These are phyloP conservation scores for Stomatorhinus ivindoensis DNA, from an alignment of 2,113 vertebrate species.

Conservation along the genomic window DNA sequence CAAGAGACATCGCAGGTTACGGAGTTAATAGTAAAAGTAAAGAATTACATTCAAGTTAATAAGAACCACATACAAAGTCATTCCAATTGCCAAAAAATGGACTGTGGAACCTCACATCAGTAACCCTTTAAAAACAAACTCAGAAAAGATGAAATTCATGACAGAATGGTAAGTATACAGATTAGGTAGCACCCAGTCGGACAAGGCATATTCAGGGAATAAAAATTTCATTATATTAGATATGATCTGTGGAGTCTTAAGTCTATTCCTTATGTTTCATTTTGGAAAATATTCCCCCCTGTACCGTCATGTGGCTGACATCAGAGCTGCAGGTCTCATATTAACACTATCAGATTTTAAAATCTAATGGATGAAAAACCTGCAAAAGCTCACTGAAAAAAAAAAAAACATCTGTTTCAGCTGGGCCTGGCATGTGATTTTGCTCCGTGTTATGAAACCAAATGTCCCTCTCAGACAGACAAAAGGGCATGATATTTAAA, in stretches of 20 bases:
- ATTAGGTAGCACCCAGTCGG: conserved; percentile 35
- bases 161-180: conserved; percentile 38
- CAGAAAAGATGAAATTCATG: conserved; percentile 30
- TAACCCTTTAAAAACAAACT: conserved; percentile 32
- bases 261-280: conserved; percentile 48
- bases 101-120: conserved; percentile 10
- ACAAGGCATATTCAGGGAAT: conserved; percentile 36
- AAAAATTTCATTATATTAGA: conserved; percentile 57
- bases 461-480: background rate
- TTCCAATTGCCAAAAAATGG: conserved; percentile 19
- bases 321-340: conserved; percentile 36
- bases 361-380: conserved; percentile 25
- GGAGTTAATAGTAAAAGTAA: conserved; percentile 36
- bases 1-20: conserved; percentile 31
- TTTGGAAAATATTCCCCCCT: conserved; percentile 32
- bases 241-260: conserved; percentile 47
- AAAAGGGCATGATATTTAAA: background rate
- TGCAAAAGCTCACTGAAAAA: conserved; percentile 18
- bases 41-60: conserved; percentile 32
- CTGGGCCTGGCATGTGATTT: background rate
- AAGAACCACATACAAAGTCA: conserved; percentile 27
- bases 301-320: conserved; percentile 35
- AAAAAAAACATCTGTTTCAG: background rate
- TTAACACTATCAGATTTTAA: conserved; percentile 23
- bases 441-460: conserved; percentile 22